Evolutionary conservation across 53 echinoderm and acorn worm species (phyloP).

Genomic region (Stichopus horrens): DNA sequence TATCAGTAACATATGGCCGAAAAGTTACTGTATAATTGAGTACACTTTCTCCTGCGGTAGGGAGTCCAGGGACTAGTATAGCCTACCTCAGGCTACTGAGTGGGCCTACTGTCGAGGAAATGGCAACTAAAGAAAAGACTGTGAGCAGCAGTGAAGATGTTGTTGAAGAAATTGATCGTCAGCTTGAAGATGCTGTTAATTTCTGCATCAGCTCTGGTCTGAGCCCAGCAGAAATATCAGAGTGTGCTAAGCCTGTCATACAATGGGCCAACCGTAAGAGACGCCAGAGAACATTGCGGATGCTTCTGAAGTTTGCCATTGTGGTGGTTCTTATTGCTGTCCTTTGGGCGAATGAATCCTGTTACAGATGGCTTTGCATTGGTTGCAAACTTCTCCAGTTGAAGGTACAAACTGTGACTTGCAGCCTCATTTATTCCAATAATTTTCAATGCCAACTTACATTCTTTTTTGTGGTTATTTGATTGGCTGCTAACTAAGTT

Average conservation of each 20-base stretch:
- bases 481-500: neutral
- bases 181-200: conserved; percentile 50
- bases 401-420: conserved; percentile 43
- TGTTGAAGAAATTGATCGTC: conserved; percentile 43
- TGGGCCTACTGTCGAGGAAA: no score
- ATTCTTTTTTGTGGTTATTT: neutral
- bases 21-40: no score
- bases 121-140: no score
- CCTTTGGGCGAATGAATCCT: conserved; percentile 47
- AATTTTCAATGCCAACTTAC: neutral
- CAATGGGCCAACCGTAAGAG: neutral
- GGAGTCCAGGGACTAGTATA: no score
- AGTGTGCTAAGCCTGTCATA: conserved; percentile 46
- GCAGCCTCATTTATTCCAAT: neutral
- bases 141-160: neutral
- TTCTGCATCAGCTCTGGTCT: conserved; percentile 52
- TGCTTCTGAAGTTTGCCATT: conserved; percentile 34
- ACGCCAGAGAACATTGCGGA: neutral
- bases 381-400: conserved; percentile 43
- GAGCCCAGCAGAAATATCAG: conserved; percentile 32
- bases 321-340: conserved; percentile 53
- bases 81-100: no score
- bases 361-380: conserved; percentile 57
- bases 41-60: no score
- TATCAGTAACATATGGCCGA: no score